phyloP scores from a whole-genome alignment of 2,113 vertebrate species.

The Eonycteris spelaea region DNA sequence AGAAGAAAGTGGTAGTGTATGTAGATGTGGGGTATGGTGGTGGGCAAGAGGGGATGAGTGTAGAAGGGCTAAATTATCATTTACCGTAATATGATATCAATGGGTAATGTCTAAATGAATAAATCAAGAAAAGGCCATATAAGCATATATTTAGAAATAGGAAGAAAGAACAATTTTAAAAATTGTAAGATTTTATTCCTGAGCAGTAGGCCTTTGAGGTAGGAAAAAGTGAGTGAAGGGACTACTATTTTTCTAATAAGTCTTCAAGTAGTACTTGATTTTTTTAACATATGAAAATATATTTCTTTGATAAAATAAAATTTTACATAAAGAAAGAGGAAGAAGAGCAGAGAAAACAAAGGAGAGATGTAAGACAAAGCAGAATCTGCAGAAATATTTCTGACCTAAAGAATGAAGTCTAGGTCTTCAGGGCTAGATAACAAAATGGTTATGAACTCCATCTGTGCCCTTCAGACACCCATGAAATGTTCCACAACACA shows the following conservation, averaged over 20 bases:
- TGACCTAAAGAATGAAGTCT: background rate
- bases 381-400: background rate
- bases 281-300: background rate
- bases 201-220: too few species aligned
- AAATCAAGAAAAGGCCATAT: background rate
- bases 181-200: background rate
- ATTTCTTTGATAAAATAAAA: background rate
- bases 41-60: background rate
- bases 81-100: background rate
- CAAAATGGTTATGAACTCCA: background rate
- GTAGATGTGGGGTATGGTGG: background rate
- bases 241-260: background rate
- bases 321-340: background rate
- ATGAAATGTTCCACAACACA: background rate
- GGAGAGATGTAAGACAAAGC: background rate
- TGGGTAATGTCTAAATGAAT: background rate
- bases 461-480: background rate
- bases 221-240: background rate
- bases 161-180: background rate
- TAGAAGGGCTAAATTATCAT: background rate
- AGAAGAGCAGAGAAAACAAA: background rate
- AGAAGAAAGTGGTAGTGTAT: background rate
- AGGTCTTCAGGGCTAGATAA: background rate
- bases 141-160: background rate
- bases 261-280: background rate